Evolutionary conservation across 2,797 vertebrate species (phyloP), one percentile per base, ranked within the genome.

Genomic region (Takifugu rubripes): DNA sequence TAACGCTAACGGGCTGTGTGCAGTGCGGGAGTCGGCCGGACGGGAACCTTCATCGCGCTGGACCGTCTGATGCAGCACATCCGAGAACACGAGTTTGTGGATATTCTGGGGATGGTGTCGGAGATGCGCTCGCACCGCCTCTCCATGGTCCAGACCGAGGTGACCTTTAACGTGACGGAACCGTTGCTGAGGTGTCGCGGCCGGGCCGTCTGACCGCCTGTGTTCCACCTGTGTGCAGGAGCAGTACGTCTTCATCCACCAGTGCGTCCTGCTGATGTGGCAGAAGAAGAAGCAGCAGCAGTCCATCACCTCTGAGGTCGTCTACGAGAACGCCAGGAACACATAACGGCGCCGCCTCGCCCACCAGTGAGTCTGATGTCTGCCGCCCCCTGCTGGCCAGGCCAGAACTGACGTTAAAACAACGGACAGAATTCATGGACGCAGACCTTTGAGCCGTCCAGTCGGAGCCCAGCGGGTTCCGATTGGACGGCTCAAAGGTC

Each of bases 61-160:
- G 96, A 99, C 66, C 92, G 95, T 0, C 92, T 99, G 17, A 78
- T 96, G 86, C 97, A 98, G 89, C 96, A 98, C 77, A 94, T 99
- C 62, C 87, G 91, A 3, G 95, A 98, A 26, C 97, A 98, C 0
- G 96, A 98, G 75, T 97, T 93, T 0, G 92, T 92, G 0, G 97
- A 99, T 74, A 89, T 98, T 56, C 68, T 99, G 75, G 95, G 96
- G 0, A 82, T 98, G 85, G 96, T 99, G 75, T 94, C 94, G 0
- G 96, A 99, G 76, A 95, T 99, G 94, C 84, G 96, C 15, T 94
- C 95, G 0, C 94, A 96, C 74, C 91, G 96, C n/a, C 94, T 98
- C 84, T 98, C 92, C 49, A 98, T 99, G 97, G 97, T 99, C 31
- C 96, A 99, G 84, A 98, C 97, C 0, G 97, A 99, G 95, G 96